Base-by-base conservation (phyloP, 2,888 invertebrate species). In the Rotaria magnacalcarata region DNA sequence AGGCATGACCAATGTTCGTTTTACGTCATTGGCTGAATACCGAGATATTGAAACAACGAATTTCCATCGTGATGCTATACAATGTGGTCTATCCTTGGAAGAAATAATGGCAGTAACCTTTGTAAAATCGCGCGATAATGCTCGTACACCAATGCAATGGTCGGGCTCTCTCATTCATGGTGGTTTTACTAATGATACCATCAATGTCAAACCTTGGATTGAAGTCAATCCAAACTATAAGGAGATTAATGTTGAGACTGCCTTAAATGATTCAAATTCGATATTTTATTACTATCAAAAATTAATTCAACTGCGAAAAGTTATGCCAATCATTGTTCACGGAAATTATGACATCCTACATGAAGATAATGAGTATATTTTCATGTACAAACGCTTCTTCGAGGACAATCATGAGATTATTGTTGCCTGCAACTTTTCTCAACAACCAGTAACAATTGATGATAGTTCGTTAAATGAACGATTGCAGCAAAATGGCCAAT, bases 91-190 rank as follows among this genome's bases (percentile, higher is more conserved):
- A 14, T 41, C 80, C 10, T 24, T 67, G 2, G 80, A 80, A 47
- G n/a, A 47, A 80, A 80, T 80, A 4, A 43, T 80, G 80, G 7
- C 47, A 24, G 47, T 47, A 47, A 47, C 34, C 14, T 80, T 47
- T 47, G 47, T 47, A 0, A 80, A 80, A 80, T 80, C 80, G 8
- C 47, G 80, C 10, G 84, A 84, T 19, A 84, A 84, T 54, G 52
- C 52, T 8, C 52, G 84, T 41, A 84, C 54, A 1, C 84, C 84
- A n/a, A 84, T 84, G n/a, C 84, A 84, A 84, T 84, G 84, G 84
- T 41, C 52, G 1, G 41, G n/a, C 27, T 11, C 34, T 2, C 21
- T 47, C 6, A 21, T 27, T 21, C 21, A 84, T 54, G 84, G 52
- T n/a, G 84, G 84, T 47, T 84, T 84, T 54, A 54, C 84, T 10